phyloP scores from a whole-genome alignment of 2,888 invertebrate genomes.

The Xestia xanthographa region DNA sequence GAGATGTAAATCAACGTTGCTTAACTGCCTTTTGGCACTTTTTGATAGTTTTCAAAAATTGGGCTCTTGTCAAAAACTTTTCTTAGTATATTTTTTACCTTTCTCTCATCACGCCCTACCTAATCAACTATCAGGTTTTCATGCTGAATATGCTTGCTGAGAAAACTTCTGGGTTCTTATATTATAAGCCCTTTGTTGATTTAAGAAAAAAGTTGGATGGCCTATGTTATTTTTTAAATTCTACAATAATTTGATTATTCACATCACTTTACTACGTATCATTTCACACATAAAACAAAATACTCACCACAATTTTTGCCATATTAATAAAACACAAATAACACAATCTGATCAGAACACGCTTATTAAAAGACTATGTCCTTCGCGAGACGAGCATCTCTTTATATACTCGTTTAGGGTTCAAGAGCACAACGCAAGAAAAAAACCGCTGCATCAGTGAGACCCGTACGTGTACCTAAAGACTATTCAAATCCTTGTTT shows the following conservation, averaged over 20 bases:
- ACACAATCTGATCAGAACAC: conserved; percentile 33
- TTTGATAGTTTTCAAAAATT: not conserved
- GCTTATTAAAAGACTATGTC: conserved; percentile 37
- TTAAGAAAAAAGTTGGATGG: not conserved
- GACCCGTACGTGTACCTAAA: conserved; percentile 16
- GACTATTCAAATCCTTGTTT: not conserved
- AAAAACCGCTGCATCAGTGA: conserved; percentile 11
- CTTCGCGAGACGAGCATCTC: conserved; percentile 32
- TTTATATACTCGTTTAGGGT: conserved; percentile 56
- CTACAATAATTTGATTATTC: not conserved
- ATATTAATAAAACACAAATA: conserved; percentile 34
- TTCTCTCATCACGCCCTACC: not conserved
- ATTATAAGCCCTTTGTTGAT: not conserved
- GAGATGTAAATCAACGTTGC: not conserved
- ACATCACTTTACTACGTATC: conserved; percentile 16
- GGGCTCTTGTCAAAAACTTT: not conserved
- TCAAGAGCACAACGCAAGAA: not conserved
- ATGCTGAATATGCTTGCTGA: not conserved
- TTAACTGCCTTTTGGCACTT: not conserved
- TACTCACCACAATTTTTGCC: conserved; percentile 57
- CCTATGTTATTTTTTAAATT: not conserved
- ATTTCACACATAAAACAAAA: not conserved
- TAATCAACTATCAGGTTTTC: not conserved
- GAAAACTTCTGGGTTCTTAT: not conserved
- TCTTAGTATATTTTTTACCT: not conserved